phyloP scores from a whole-genome alignment of 2,888 invertebrate genomes.

The Saturnia pavonia region DNA sequence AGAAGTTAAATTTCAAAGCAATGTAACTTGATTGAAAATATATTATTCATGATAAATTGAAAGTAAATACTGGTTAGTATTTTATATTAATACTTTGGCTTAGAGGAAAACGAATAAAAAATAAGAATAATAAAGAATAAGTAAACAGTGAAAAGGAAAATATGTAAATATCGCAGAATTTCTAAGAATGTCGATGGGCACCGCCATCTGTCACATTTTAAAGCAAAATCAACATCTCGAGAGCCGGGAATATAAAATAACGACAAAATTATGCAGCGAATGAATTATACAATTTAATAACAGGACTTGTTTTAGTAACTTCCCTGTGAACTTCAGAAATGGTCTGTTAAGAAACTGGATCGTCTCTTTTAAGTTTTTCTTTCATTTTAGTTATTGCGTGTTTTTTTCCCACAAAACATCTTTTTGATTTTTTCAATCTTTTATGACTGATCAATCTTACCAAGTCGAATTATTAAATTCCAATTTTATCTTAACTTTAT shows the following conservation, averaged over 20 bases:
- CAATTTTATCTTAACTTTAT: no score
- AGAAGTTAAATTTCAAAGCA: no score
- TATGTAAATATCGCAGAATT: constrained; percentile 22
- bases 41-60: no score
- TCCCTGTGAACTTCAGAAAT: constrained; percentile 7
- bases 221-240: constrained; percentile 10
- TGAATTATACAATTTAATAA: constrained; percentile 14
- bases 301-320: constrained; percentile 7
- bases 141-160: neutral
- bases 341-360: neutral
- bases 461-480: no score
- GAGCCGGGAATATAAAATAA: constrained; percentile 11
- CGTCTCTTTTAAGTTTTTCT: constrained; percentile 2
- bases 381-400: neutral
- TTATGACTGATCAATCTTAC: neutral
- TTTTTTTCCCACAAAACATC: neutral
- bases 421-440: neutral
- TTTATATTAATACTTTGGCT: neutral
- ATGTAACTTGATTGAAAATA: no score
- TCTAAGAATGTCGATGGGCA: constrained; percentile 14
- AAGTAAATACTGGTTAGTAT: no score
- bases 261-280: constrained; percentile 11
- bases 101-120: neutral
- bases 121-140: neutral
- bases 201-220: constrained; percentile 12